A percentile compares a stretch with the other conserved stretches of the same genome.
phyloP scores from a whole-genome alignment of 2,113 vertebrate species.

The Megaleporinus macrocephalus region DNA sequence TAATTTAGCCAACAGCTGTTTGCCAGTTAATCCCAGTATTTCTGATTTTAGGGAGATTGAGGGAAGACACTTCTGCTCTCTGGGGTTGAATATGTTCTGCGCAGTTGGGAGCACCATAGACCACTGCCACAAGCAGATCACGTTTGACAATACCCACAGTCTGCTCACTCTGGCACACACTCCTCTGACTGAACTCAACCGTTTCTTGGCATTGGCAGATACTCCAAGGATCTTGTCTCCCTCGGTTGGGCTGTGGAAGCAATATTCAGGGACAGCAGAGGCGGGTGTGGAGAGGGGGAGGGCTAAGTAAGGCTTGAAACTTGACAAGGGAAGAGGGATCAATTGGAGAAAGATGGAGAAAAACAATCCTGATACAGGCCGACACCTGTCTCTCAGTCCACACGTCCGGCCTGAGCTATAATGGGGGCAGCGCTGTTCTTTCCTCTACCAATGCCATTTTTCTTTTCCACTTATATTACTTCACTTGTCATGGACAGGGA shows the following conservation, averaged over 20 bases:
- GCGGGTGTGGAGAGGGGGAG: conserved; percentile 38
- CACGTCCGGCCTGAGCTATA: conserved; percentile 55
- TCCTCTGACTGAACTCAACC: conserved; percentile 40
- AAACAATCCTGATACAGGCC: conserved; percentile 56
- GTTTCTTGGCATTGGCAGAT: conserved; percentile 36
- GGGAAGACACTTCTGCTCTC: not conserved
- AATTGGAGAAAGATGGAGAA: conserved; percentile 57
- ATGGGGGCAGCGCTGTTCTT: conserved; percentile 39
- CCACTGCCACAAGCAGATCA: conserved; percentile 18
- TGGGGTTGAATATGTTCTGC: conserved; percentile 3
- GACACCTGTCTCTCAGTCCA: conserved; percentile 64
- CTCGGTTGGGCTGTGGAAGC: not conserved
- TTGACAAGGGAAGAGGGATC: conserved; percentile 68
- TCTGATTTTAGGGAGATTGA: not conserved
- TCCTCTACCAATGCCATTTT: conserved; percentile 46
- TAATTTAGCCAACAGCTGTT: not conserved
- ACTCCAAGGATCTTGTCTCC: conserved; percentile 55
- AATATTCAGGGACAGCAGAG: conserved; percentile 13
- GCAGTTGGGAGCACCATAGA: not conserved
- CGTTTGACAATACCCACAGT: conserved; percentile 26
- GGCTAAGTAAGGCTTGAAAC: conserved; percentile 68
- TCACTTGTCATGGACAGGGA: conserved; percentile 22
- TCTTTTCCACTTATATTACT: not conserved
- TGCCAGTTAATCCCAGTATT: conserved; percentile 24
- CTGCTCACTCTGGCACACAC: conserved; percentile 24